These are phyloP conservation scores for Gibbula magus DNA, from an alignment of 2,888 invertebrate genomes.

Conservation along the genomic window DNA sequence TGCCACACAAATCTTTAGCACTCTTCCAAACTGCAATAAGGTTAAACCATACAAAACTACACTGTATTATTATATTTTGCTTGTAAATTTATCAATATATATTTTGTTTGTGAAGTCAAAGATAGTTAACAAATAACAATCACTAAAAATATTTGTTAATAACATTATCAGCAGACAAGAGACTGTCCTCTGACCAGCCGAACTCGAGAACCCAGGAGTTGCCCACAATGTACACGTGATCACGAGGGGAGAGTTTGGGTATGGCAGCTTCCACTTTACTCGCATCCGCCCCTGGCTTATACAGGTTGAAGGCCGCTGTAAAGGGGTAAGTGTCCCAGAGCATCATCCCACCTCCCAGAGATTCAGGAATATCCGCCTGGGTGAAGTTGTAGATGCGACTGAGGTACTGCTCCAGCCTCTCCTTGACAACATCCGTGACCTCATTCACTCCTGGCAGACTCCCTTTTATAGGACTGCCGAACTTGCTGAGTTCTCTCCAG, in stretches of 20 bases:
- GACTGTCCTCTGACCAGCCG: not conserved
- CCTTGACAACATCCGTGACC: not conserved
- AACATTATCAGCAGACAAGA: not conserved
- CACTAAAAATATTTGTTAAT: not conserved
- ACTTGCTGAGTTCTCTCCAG: not conserved
- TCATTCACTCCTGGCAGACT: not conserved
- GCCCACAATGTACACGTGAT: not conserved
- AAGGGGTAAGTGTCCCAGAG: not conserved
- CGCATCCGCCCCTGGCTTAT: not conserved
- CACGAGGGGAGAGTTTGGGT: not conserved
- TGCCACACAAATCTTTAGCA: too few relatives aligned
- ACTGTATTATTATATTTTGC: too few relatives aligned
- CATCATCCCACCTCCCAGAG: not conserved
- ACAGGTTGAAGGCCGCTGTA: not conserved
- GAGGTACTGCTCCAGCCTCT: not conserved
- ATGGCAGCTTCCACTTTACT: not conserved
- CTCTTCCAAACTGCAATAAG: too few relatives aligned
- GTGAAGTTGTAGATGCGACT: not conserved
- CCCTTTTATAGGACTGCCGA: not conserved
- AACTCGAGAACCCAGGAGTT: not conserved
- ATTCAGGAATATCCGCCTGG: not conserved
- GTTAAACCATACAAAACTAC: too few relatives aligned
- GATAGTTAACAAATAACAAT: too few relatives aligned
- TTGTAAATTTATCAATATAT: too few relatives aligned
- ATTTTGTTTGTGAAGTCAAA: too few relatives aligned